Evolutionary conservation across 2,797 vertebrate species (phyloP).

Genomic region (Choloepus didactylus): DNA sequence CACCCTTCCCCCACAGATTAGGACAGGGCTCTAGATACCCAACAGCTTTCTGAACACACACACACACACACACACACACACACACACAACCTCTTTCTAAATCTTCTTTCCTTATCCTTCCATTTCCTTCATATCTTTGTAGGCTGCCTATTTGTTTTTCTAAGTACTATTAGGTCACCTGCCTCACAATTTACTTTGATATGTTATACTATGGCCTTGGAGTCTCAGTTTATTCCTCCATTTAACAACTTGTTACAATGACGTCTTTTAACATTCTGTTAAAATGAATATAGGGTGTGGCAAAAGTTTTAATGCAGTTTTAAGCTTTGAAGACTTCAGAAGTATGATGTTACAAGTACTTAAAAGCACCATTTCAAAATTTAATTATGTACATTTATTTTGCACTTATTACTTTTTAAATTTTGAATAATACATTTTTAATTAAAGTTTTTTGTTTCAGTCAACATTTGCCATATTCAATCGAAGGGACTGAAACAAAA

Average conservation of each 20-base stretch:
- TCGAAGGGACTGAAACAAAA: too few relatives aligned
- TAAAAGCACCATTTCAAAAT: too few relatives aligned
- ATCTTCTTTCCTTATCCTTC: neutral
- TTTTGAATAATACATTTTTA: too few relatives aligned
- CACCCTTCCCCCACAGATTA: neutral
- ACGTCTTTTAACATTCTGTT: neutral
- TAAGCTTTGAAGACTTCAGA: neutral
- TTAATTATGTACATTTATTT: too few relatives aligned
- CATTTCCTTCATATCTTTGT: neutral
- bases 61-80: too few relatives aligned
- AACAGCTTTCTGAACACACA: neutral
- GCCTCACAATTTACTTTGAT: neutral
- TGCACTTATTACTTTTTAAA: too few relatives aligned
- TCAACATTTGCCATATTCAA: too few relatives aligned
- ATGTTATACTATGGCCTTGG: neutral
- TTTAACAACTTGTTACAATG: neutral
- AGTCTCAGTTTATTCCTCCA: neutral
- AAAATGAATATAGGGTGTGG: neutral
- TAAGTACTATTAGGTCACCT: neutral
- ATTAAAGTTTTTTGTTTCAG: too few relatives aligned
- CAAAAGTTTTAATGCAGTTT: neutral
- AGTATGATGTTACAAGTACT: too few relatives aligned
- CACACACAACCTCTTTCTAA: neutral
- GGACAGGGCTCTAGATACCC: neutral
- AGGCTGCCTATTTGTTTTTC: neutral